Conservation (phyloP, 2,113 vertebrate genomes). For the Pontoporia blainvillei region DNA sequence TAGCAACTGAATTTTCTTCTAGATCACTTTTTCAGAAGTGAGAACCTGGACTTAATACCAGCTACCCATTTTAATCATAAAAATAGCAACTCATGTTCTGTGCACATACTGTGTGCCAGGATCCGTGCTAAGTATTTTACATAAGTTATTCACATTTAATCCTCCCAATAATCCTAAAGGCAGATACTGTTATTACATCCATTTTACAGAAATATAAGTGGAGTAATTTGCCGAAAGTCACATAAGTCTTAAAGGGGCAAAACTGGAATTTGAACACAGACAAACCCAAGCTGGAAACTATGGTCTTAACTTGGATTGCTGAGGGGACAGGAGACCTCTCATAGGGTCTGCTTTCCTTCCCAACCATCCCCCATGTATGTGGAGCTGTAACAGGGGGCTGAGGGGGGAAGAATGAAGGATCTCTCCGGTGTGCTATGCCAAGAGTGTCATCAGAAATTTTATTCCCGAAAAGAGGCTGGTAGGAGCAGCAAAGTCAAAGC, state of each 20-base stretch:
- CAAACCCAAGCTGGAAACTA: neutral
- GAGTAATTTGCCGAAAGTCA: neutral
- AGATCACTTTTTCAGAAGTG: neutral
- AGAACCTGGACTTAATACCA: neutral
- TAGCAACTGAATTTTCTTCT: neutral
- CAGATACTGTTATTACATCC: neutral
- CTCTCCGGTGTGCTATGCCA: neutral
- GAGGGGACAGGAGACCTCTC: neutral
- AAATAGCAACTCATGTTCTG: neutral
- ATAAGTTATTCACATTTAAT: neutral
- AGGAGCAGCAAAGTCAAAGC: neutral
- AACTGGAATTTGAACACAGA: neutral
- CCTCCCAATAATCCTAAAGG: neutral
- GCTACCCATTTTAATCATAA: neutral
- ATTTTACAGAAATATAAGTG: neutral
- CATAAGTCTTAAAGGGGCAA: neutral
- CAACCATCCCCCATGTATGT: accelerated
- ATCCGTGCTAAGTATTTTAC: neutral
- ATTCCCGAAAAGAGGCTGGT: neutral
- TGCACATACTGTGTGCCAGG: neutral
- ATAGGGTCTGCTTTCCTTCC: neutral
- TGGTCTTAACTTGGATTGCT: neutral
- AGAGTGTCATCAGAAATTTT: neutral
- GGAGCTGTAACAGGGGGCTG: neutral
- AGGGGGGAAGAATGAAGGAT: neutral